Conservation (phyloP, 2,888 invertebrate species). For the Timandra comae region DNA sequence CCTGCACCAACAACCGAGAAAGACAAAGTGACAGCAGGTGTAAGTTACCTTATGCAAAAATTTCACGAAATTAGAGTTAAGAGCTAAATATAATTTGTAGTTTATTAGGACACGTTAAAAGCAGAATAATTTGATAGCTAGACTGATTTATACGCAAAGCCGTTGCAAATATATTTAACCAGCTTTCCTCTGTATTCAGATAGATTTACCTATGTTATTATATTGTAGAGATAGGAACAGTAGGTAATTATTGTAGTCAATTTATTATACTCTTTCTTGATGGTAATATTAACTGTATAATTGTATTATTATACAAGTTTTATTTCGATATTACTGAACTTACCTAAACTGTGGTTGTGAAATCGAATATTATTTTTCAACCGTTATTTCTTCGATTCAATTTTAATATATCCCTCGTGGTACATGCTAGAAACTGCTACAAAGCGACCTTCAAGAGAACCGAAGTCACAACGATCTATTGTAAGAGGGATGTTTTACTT, state of each 20-base stretch:
- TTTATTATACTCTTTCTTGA: too few relatives aligned
- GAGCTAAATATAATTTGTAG: slow-evolving; percentile 50
- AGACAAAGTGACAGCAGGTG: slow-evolving; percentile 83
- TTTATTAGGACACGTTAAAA: slow-evolving; percentile 8
- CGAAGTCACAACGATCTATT: too few relatives aligned
- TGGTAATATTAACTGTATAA: too few relatives aligned
- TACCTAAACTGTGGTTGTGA: slow-evolving; percentile 32
- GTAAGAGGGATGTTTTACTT: slow-evolving; percentile 16
- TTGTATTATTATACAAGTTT: too few relatives aligned
- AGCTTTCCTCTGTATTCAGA: slow-evolving; percentile 31
- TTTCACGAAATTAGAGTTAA: slow-evolving; percentile 82
- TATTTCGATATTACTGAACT: slow-evolving; percentile 11
- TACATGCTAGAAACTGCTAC: too few relatives aligned
- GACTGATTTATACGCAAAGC: slow-evolving; percentile 44
- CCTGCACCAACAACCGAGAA: slow-evolving; percentile 78
- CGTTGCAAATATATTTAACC: slow-evolving; percentile 38
- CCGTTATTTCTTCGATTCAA: slow-evolving; percentile 29
- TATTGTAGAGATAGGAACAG: slow-evolving; percentile 1
- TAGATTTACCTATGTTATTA: neutral
- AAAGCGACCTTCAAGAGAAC: too few relatives aligned
- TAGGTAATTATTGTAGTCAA: slow-evolving; percentile 2
- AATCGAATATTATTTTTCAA: slow-evolving; percentile 27
- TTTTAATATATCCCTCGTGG: too few relatives aligned
- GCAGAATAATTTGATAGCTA: slow-evolving; percentile 38
- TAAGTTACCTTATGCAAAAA: slow-evolving; percentile 80